Percentiles rank a stretch among this genome's conserved stretches.
These are phyloP conservation scores for Mustela nigripes DNA, from an alignment of 2,113 vertebrate genomes.

Conservation along the genomic window DNA sequence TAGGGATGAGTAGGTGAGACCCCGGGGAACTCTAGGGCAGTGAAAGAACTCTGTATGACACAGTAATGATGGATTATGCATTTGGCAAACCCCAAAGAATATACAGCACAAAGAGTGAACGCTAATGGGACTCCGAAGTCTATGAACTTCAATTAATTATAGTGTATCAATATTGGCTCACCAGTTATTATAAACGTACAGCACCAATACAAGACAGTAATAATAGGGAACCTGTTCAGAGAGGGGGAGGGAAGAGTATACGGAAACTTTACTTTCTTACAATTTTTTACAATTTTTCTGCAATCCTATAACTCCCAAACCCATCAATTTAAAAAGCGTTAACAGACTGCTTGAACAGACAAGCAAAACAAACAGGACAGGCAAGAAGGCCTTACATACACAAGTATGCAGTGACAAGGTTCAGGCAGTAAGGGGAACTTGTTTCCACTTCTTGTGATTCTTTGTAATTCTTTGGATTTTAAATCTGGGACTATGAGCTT, in stretches of 20 bases:
- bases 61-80: no score
- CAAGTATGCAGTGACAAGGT: rapidly evolving
- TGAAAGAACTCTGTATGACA: not conserved
- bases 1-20: not conserved
- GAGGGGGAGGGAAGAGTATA: not conserved
- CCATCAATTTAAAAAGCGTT: not conserved
- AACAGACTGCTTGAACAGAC: not conserved
- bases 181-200: no score
- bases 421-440: not conserved
- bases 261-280: not conserved
- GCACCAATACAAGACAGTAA: not conserved
- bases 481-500: not conserved
- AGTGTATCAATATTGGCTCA: not conserved
- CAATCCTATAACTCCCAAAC: not conserved
- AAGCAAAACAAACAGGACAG: not conserved
- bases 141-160: not conserved
- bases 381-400: rapidly evolving
- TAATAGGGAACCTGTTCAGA: not conserved
- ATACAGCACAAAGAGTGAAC: not conserved
- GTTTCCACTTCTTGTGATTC: not conserved
- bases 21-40: not conserved
- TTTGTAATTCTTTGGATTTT: not conserved
- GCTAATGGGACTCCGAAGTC: not conserved
- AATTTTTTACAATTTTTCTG: not conserved
- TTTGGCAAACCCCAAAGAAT: not conserved